phyloP scores from a whole-genome alignment of 2,797 vertebrate species.

The Champsocephalus gunnari region DNA sequence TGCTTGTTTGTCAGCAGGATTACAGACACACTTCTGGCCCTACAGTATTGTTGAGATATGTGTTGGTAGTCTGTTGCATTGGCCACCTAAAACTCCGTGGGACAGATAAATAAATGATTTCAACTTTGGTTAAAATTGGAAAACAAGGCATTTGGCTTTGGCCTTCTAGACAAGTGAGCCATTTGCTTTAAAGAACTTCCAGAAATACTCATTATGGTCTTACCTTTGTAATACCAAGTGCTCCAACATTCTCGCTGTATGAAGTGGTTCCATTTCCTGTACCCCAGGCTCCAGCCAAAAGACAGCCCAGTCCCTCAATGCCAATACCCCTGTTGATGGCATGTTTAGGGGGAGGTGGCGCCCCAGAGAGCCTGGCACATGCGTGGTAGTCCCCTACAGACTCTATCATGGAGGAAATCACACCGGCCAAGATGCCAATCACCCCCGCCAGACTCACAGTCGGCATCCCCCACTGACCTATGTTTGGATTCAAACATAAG shows the following conservation, averaged over 20 bases:
- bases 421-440: conserved; percentile 93
- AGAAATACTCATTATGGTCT: conserved; percentile 26
- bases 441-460: conserved; percentile 94
- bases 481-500: conserved; percentile 26
- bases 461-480: conserved; percentile 96
- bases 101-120: no score
- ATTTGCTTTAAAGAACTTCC: not conserved
- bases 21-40: no score
- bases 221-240: conserved; percentile 95
- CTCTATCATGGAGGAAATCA: conserved; percentile 97
- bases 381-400: conserved; percentile 97
- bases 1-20: no score
- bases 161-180: not conserved
- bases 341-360: conserved; percentile 92
- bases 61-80: no score
- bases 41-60: no score
- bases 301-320: conserved; percentile 94
- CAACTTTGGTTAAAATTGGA: no score
- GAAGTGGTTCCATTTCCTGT: conserved; percentile 97
- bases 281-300: conserved; percentile 95
- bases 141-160: no score
- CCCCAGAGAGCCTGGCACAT: conserved; percentile 93
- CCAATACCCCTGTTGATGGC: conserved; percentile 95
- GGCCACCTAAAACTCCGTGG: no score
- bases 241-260: conserved; percentile 96